Evolutionary conservation across 2,113 vertebrate genomes (phyloP), one percentile per base, ranked within the genome.

Genomic region (Setophaga kirtlandii): DNA sequence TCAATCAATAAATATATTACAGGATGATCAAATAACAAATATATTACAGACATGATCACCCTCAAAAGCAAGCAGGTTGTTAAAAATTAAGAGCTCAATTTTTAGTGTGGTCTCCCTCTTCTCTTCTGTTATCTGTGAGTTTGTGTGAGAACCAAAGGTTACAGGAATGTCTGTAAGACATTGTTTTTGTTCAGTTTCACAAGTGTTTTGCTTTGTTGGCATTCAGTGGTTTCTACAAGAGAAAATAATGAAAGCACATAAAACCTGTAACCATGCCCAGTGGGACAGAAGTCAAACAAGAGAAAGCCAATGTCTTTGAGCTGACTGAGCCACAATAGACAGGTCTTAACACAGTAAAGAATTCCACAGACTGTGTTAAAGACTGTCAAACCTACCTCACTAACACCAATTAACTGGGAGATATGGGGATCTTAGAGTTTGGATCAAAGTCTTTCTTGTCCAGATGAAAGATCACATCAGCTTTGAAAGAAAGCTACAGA

Each of bases 401-500:
- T 95, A 95, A 97, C 78, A 97, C 75, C 47, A 97, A 93, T 97
- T 97, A 97, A 96, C 70, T 70, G 50, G 55, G 69, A 97, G 87
- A 94, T 83, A 96, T 17, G 25, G 50, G 44, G 63, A 91, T 95
- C 89, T 93, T 87, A 89, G 81, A 88, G 73, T 93, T 79, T 93
- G 92, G 59, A 95, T 96, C 88, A 97, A 97, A 98, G 90, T 46
- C 82, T 93, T 96, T 87, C 82, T 80, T 94, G 97, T 96, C 93
- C 90, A 94, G 88, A 94, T 91, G 89, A 97, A 96, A 92, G 93
- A 94, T 83, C 93, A 68, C 68, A 95, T 94, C 91, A 93, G 60
- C 55, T 92, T 91, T 95, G 92, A 94, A 97, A 97, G 91, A 94
- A 95, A 96, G 92, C 65, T 94, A 96, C 95, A 98, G 76, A 96